These are phyloP conservation scores for Erythrolamprus reginae DNA, from an alignment of 2,113 vertebrate species.

Conservation along the genomic window DNA sequence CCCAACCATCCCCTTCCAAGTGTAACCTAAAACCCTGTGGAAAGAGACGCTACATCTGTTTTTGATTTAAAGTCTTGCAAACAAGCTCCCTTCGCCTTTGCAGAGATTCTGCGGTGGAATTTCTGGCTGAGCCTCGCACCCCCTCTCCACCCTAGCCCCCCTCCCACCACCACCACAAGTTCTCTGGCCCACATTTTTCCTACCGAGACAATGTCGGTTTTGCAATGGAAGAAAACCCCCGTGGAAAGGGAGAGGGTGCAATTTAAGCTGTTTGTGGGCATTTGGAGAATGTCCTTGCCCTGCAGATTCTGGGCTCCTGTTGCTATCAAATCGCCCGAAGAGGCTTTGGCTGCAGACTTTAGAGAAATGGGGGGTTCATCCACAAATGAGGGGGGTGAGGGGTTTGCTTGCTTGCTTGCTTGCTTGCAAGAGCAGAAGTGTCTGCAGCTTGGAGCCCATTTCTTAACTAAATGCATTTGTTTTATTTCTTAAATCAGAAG, in stretches of 20 bases:
- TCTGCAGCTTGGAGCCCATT: not conserved
- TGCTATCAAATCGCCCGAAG: not conserved
- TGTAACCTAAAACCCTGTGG: constrained; percentile 35
- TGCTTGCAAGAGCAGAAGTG: not conserved
- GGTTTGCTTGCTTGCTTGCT: not conserved
- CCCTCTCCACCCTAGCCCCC: too few species aligned
- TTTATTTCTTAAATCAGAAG: not conserved
- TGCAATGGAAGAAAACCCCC: not conserved
- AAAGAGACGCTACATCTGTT: constrained; percentile 27
- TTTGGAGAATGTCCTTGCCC: not conserved
- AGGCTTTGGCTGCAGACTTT: not conserved
- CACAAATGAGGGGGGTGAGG: not conserved
- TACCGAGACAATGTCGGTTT: constrained; percentile 32
- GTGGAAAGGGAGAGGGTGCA: not conserved
- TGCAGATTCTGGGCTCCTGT: not conserved
- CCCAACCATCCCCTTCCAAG: not conserved
- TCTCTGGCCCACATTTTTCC: constrained; percentile 23
- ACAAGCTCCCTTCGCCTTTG: constrained; percentile 6
- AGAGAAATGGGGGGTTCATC: not conserved
- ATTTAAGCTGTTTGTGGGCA: not conserved
- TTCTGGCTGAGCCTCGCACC: not conserved
- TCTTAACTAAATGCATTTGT: not conserved
- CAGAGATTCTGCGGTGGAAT: constrained; percentile 6
- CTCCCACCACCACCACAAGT: not conserved
- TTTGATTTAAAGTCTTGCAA: constrained; percentile 26